Conservation (phyloP, 1,140 invertebrate species). For the Zaprionus ghesquierei region DNA sequence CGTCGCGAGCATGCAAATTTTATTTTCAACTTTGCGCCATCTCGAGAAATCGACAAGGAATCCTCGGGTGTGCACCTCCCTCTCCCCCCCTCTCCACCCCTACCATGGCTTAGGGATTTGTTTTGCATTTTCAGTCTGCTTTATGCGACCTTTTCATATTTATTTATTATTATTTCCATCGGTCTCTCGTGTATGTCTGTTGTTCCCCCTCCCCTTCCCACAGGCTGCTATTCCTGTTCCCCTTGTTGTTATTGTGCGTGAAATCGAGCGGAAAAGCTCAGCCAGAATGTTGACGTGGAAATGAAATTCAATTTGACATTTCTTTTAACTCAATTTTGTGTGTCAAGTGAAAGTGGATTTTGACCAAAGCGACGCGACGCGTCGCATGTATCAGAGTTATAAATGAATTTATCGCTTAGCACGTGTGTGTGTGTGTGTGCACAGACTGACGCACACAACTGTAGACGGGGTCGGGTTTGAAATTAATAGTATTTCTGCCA, state of each 20-base stretch:
- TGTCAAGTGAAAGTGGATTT: constrained; percentile 67
- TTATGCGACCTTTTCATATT: constrained; percentile 16
- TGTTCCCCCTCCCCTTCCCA: too few relatives aligned
- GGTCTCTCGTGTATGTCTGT: neutral
- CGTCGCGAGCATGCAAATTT: constrained; percentile 42
- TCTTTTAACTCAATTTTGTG: constrained; percentile 69
- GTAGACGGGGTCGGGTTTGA: neutral
- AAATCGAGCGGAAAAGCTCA: constrained; percentile 62
- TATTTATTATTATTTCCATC: constrained; percentile 1
- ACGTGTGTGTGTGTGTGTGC: constrained; percentile 11
- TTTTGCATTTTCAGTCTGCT: constrained; percentile 21
- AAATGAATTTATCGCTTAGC: constrained; percentile 67
- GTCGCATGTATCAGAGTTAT: constrained; percentile 54
- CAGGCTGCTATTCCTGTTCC: neutral
- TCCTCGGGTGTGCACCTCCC: neutral
- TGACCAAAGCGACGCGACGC: constrained; percentile 46
- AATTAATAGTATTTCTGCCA: constrained; percentile 65
- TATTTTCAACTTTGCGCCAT: constrained; percentile 39
- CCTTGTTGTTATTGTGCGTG: constrained; percentile 39
- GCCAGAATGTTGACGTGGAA: constrained; percentile 43
- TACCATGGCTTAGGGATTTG: constrained; percentile 9
- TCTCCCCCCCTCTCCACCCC: too few relatives aligned
- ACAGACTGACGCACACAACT: neutral
- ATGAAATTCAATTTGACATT: constrained; percentile 74
- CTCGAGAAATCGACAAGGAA: constrained; percentile 1